phyloP scores from a whole-genome alignment of 2,888 invertebrate species.

The Luffia ferchaultella region DNA sequence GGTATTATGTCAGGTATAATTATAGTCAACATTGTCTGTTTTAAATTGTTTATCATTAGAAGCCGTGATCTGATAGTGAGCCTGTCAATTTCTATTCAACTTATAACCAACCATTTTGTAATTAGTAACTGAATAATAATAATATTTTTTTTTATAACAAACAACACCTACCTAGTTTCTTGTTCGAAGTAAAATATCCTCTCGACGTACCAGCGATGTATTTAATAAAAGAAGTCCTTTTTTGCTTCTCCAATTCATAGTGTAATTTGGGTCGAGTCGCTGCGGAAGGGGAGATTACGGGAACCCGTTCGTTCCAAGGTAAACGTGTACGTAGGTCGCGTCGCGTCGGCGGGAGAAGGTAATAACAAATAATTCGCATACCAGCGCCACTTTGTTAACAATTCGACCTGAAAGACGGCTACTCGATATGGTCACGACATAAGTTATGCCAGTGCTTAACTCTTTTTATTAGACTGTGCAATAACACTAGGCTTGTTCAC shows the following conservation, averaged over 20 bases:
- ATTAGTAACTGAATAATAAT: too few relatives aligned
- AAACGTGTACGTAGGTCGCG: constrained; percentile 38
- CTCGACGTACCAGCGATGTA: constrained; percentile 1
- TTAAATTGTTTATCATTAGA: too few relatives aligned
- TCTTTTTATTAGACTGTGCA: too few relatives aligned
- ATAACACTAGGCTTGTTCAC: too few relatives aligned
- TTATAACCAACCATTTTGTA: too few relatives aligned
- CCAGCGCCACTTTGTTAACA: constrained; percentile 50
- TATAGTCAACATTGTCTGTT: too few relatives aligned
- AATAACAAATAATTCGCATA: constrained; percentile 55
- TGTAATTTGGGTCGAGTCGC: constrained; percentile 3
- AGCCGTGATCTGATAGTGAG: too few relatives aligned
- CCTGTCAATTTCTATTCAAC: too few relatives aligned
- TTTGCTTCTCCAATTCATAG: constrained; percentile 7
- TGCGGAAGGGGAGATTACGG: constrained; percentile 31
- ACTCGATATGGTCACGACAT: too few relatives aligned
- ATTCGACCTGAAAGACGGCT: constrained; percentile 42
- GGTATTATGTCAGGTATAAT: too few relatives aligned
- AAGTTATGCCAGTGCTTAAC: too few relatives aligned
- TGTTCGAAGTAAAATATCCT: background rate
- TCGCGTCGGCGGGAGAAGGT: constrained; percentile 39
- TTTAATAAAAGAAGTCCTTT: constrained; percentile 24
- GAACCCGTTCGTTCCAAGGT: constrained; percentile 52
- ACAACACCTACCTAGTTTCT: background rate
- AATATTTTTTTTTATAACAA: too few relatives aligned